Conservation (phyloP, 64 coral and sea anemone genomes). For the Hydrozoanthus tunicans region DNA sequence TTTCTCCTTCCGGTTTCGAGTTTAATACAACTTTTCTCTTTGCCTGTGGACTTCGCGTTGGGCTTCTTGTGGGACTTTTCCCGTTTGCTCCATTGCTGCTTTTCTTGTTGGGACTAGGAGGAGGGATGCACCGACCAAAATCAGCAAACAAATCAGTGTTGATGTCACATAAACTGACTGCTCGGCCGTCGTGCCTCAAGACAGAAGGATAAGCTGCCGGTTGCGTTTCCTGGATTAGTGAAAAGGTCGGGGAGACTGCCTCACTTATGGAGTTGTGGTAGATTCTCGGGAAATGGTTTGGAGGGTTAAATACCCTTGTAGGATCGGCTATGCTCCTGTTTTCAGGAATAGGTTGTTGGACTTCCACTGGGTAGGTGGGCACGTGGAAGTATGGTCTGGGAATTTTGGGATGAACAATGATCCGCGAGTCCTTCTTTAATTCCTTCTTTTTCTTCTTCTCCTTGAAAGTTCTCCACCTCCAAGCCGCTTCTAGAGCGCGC, state of each 20-base stretch:
- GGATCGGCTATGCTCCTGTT: slow-evolving; percentile 14
- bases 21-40: slow-evolving; percentile 22
- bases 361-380: slow-evolving; percentile 22
- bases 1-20: slow-evolving; percentile 35
- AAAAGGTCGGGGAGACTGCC: not conserved
- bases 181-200: not conserved
- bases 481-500: slow-evolving; percentile 34
- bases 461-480: slow-evolving; percentile 38
- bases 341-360: slow-evolving; percentile 36
- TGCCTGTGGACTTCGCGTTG: not conserved
- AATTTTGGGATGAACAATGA: slow-evolving; percentile 36
- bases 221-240: slow-evolving; percentile 26
- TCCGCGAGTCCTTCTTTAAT: slow-evolving; percentile 35
- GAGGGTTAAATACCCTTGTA: slow-evolving; percentile 11
- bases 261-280: slow-evolving; percentile 33
- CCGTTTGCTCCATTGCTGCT: slow-evolving; percentile 24
- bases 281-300: slow-evolving; percentile 43
- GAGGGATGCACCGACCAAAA: not conserved
- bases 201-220: not conserved
- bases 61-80: slow-evolving; percentile 20
- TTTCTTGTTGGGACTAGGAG: not conserved
- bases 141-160: slow-evolving; percentile 19
- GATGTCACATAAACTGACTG: slow-evolving; percentile 46
- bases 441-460: slow-evolving; percentile 8
- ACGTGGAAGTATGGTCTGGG: slow-evolving; percentile 14